Base-by-base conservation (phyloP, 2,797 vertebrate genomes). In the Lindbergichthys nudifrons region DNA sequence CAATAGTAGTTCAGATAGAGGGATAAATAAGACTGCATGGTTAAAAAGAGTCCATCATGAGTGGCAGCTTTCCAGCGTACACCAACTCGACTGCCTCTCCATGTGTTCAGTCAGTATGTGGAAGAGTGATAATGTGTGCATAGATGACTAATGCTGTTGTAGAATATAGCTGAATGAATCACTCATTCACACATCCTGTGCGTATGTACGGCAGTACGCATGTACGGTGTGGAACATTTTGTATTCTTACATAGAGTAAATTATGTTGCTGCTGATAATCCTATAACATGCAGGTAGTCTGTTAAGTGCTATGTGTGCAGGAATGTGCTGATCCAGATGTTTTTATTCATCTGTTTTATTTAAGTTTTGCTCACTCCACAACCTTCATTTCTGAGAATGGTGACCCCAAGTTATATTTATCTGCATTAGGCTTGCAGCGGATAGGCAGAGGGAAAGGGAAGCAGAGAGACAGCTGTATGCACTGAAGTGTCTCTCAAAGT, bases 61-160 rank as follows among this genome's bases (percentile, higher is more conserved):
- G 36, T 65, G 52, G 52, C 45, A 62, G 41, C 14, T 63, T 50
- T 62, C 39, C 30, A n/a, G 60, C 48, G 46, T 65, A 56, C n/a
- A 32, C 19, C 54, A 36, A 58, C 12, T 62, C 54, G 36, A 58
- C 12, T 62, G 15, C 42, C 21, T 73, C 50, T 62, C 16, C 32
- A 10, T 65, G 61, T 60, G 39, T 68, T 63, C 12, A 42, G 52
- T 53, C 21, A 36, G 19, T 43, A 21, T 36, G 47, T 45, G 74
- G 53, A 69, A 6, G 65, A 48, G 41, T 32, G 54, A 50, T 74
- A 26, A 66, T 58, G 58, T 70, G 46, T 58, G 30, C 52, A 63
- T 47, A 10, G 59, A 84, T 79, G 79, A 85, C 56, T 81, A 64
- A 83, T 16, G 45, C 62, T 45, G 47, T 70, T 65, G 30, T 56